Conservation (phyloP, 2,113 vertebrate species). For the Sialia sialis region DNA sequence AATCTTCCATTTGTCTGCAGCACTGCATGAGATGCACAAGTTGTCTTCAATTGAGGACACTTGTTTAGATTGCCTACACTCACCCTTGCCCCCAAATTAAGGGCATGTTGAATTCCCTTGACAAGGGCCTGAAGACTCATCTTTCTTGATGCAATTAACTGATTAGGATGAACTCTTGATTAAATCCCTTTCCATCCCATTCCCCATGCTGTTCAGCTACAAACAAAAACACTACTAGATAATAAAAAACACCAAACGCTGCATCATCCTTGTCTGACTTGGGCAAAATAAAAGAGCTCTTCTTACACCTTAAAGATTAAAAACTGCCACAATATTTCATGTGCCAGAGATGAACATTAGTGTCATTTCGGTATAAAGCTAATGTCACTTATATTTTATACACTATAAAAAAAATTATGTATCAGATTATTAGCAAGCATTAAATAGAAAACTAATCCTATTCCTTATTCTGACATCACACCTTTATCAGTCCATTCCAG, state of each 20-base stretch:
- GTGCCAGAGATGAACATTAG: background rate
- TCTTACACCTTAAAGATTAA: background rate
- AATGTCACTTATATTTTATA: background rate
- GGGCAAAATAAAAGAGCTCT: background rate
- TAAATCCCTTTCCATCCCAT: background rate
- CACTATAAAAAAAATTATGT: background rate
- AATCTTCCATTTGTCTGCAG: background rate
- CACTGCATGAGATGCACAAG: background rate
- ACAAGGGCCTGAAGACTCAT: background rate
- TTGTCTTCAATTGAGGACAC: background rate
- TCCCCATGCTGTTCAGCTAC: background rate
- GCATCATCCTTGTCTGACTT: background rate
- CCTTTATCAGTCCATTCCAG: background rate
- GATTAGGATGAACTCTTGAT: background rate
- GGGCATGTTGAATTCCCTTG: background rate
- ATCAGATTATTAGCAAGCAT: background rate
- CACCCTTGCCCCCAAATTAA: background rate
- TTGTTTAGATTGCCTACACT: background rate
- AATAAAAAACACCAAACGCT: background rate
- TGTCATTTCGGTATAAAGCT: background rate
- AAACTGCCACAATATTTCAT: background rate
- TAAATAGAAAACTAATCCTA: background rate
- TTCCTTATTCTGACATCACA: background rate
- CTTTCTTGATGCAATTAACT: background rate
- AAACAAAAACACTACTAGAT: background rate